phyloP scores from a whole-genome alignment of 2,113 vertebrate species.

The Trinectes maculatus region DNA sequence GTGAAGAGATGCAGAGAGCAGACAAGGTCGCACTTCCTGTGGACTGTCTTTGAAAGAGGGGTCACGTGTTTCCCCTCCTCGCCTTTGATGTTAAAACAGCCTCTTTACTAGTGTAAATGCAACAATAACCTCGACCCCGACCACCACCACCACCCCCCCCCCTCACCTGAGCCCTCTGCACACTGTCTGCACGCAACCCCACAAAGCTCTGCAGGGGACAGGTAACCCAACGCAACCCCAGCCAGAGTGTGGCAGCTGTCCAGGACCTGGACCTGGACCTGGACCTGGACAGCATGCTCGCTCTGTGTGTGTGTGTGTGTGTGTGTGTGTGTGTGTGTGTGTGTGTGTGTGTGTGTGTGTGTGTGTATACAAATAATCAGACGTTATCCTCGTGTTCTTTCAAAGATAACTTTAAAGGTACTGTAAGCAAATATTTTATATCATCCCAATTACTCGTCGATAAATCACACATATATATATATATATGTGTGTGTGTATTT shows the following conservation, averaged over 20 bases:
- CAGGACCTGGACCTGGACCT: no score
- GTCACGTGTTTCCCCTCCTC: constrained; percentile 50
- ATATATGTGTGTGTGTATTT: no score
- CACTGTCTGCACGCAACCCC: constrained; percentile 40
- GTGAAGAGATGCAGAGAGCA: constrained; percentile 62
- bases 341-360: background rate
- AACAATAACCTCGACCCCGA: constrained; percentile 61
- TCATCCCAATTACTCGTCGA: no score
- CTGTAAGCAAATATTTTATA: no score
- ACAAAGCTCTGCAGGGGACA: constrained; percentile 63
- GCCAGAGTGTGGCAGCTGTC: constrained; percentile 73
- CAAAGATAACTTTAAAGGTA: no score
- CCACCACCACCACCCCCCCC: constrained; percentile 1
- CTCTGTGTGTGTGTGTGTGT: constrained; percentile 15
- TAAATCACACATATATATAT: no score
- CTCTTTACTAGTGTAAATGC: constrained; percentile 70
- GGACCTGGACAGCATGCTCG: no score
- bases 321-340: constrained; percentile 6
- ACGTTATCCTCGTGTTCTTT: no score
- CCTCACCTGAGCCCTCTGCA: constrained; percentile 35
- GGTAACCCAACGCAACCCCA: constrained; percentile 70
- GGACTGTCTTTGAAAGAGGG: constrained; percentile 75
- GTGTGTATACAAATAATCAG: background rate
- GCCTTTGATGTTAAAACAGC: constrained; percentile 78
- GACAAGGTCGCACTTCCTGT: constrained; percentile 69